Conservation (phyloP, 2,888 invertebrate genomes). For the Ethmia dodecea region DNA sequence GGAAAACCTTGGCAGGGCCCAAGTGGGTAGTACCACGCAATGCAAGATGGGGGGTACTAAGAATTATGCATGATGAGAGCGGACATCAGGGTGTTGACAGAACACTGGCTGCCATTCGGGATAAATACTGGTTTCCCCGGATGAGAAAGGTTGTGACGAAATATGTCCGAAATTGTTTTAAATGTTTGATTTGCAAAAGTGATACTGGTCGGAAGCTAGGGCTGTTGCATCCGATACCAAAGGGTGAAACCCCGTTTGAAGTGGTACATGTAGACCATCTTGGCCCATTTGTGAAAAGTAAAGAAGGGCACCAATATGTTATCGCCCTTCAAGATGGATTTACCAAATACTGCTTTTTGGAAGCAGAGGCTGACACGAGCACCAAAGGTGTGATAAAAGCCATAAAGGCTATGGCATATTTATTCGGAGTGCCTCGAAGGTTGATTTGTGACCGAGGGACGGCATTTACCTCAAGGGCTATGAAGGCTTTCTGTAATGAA, state of each 20-base stretch:
- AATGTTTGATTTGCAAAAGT: neutral
- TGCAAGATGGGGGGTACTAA: neutral
- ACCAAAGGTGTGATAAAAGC: neutral
- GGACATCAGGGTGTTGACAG: slow-evolving; percentile 2
- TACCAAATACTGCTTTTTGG: neutral
- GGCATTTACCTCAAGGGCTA: neutral
- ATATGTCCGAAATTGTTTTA: slow-evolving; percentile 1
- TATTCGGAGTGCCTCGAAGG: neutral
- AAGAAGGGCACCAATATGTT: neutral
- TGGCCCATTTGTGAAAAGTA: neutral
- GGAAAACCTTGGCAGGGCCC: neutral
- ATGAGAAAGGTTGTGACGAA: neutral
- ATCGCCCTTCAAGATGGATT: neutral
- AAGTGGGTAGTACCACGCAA: neutral
- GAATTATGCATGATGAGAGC: slow-evolving; percentile 1
- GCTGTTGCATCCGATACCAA: neutral
- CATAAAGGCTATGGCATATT: neutral
- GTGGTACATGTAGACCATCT: neutral
- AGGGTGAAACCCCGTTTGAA: neutral
- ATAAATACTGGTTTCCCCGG: neutral
- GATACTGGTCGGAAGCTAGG: neutral
- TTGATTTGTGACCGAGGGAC: neutral
- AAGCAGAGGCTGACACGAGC: neutral
- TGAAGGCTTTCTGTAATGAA: neutral
- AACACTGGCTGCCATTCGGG: neutral